Evolutionary conservation across 2,888 invertebrate genomes (phyloP).

Genomic region (Galeruca laticollis): DNA sequence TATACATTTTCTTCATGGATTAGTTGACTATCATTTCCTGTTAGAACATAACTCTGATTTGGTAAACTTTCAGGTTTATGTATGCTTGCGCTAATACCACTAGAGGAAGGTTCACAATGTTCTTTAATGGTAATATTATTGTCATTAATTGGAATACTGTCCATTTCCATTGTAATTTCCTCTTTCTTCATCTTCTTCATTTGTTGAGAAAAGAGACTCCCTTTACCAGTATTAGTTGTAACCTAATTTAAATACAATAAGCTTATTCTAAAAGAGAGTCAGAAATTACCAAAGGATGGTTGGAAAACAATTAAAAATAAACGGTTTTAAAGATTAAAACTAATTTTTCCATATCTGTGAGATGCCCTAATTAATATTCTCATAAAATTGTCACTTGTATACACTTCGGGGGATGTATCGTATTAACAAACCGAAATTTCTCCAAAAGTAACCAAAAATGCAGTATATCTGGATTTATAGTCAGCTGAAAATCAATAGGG

Average conservation of each 20-base stretch:
- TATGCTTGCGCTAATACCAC: slow-evolving; percentile 1
- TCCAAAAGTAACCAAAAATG: no score
- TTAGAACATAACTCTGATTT: slow-evolving; percentile 66
- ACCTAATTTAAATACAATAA: not conserved
- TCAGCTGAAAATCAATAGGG: no score
- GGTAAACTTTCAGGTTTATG: slow-evolving; percentile 49
- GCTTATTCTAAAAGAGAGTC: not conserved
- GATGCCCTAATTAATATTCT: no score
- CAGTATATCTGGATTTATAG: no score
- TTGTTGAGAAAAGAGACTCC: slow-evolving; percentile 70
- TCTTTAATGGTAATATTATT: slow-evolving; percentile 41
- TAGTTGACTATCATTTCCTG: slow-evolving; percentile 68
- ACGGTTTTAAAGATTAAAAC: no score
- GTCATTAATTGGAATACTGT: slow-evolving; percentile 56
- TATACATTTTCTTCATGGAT: slow-evolving; percentile 83
- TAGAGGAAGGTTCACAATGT: slow-evolving; percentile 30
- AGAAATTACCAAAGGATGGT: no score
- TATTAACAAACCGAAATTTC: no score
- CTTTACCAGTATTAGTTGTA: slow-evolving; percentile 57
- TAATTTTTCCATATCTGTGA: no score
- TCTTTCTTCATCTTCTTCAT: slow-evolving; percentile 63
- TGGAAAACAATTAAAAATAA: no score
- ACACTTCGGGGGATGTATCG: no score
- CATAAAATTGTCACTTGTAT: no score
- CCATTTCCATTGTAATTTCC: slow-evolving; percentile 49